Evolutionary conservation across 2,113 vertebrate genomes (phyloP).

Genomic region (Larimichthys polyactis): DNA sequence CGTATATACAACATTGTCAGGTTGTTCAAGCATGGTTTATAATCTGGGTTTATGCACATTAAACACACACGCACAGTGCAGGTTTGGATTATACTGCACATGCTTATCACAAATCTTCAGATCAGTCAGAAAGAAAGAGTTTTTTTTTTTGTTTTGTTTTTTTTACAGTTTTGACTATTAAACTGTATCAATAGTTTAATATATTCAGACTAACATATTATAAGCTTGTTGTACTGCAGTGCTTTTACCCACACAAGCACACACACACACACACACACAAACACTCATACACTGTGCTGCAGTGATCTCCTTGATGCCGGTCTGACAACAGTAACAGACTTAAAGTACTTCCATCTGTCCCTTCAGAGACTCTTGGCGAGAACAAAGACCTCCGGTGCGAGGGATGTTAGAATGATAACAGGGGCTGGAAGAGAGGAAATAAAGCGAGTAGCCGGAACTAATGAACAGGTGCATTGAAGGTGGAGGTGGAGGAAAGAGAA

Average conservation of each 20-base stretch:
- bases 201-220: neutral
- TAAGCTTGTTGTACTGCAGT: constrained; percentile 36
- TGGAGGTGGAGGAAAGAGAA: neutral
- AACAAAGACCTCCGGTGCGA: constrained; percentile 67
- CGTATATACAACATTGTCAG: neutral
- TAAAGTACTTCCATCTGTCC: constrained; percentile 60
- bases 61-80: neutral
- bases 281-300: constrained; percentile 18
- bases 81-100: neutral
- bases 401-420: constrained; percentile 36
- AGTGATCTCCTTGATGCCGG: constrained; percentile 48
- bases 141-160: neutral
- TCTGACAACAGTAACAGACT: constrained; percentile 54
- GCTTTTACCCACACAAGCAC: neutral
- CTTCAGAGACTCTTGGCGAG: constrained; percentile 46
- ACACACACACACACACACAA: constrained; percentile 18
- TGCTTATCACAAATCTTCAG: neutral
- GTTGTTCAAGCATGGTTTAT: neutral
- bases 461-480: constrained; percentile 53
- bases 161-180: neutral
- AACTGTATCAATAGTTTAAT: constrained; percentile 15
- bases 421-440: constrained; percentile 42
- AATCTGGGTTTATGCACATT: neutral
- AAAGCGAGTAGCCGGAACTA: constrained; percentile 61
- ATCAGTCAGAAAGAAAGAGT: neutral